These are phyloP conservation scores for Charadrius vociferus DNA, from an alignment of 2,113 vertebrate species.

Conservation along the genomic window DNA sequence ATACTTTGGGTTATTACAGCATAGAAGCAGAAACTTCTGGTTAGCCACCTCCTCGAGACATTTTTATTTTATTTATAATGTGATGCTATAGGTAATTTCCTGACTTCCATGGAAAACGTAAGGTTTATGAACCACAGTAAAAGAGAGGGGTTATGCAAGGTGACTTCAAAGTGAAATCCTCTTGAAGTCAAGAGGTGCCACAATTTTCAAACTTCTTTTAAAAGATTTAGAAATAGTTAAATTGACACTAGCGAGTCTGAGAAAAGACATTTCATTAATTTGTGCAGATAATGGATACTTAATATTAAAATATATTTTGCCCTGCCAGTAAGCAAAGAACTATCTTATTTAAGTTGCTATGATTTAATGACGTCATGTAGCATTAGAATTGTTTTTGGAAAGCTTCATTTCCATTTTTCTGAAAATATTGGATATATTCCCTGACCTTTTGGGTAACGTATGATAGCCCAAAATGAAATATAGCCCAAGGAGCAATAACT, in stretches of 20 bases:
- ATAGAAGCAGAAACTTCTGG: not conserved
- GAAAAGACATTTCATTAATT: constrained; percentile 53
- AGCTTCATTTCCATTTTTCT: constrained; percentile 63
- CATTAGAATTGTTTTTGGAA: constrained; percentile 40
- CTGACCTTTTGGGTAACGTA: constrained; percentile 59
- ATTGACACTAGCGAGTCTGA: constrained; percentile 21
- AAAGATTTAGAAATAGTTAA: constrained; percentile 24
- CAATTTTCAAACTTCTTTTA: not conserved
- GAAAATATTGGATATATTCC: constrained; percentile 40
- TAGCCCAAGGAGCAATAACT: constrained; percentile 28
- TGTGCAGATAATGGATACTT: constrained; percentile 54
- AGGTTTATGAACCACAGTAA: not conserved
- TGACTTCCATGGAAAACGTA: not conserved
- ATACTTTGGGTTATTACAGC: not conserved
- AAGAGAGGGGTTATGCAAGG: not conserved
- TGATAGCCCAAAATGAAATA: constrained; percentile 51
- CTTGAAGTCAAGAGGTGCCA: not conserved
- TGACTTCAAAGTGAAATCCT: not conserved
- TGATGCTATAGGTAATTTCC: not conserved
- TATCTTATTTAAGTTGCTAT: constrained; percentile 37
- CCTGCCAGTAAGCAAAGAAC: constrained; percentile 25
- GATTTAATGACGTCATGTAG: constrained; percentile 52
- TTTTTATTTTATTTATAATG: not conserved
- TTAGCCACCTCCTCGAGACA: not conserved
- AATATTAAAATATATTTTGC: constrained; percentile 56